A percentile compares a stretch with the other conserved stretches of the same genome.
phyloP scores from a whole-genome alignment of 2,113 vertebrate genomes.

The Mastomys natalensis region DNA sequence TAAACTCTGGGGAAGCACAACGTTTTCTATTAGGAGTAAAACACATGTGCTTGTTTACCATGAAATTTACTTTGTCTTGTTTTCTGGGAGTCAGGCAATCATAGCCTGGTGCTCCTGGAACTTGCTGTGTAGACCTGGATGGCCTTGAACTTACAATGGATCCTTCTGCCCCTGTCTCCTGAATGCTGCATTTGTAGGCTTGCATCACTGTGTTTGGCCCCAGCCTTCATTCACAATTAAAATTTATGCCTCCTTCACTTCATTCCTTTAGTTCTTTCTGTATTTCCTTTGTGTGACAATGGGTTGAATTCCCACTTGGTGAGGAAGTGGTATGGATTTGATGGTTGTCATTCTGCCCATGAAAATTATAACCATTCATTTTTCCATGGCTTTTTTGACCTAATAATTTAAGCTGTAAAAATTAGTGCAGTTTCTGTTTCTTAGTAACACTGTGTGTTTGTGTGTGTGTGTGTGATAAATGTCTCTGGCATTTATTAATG shows the following conservation, averaged over 20 bases:
- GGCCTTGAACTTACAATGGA: neutral
- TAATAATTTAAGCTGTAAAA: constrained; percentile 35
- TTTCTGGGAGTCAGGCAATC: neutral
- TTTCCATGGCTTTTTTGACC: neutral
- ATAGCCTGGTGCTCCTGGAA: too few species aligned
- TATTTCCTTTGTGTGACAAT: neutral
- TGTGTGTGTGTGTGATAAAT: neutral
- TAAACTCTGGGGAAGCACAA: neutral
- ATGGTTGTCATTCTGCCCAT: neutral
- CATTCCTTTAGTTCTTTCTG: constrained; percentile 27
- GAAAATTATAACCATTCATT: neutral
- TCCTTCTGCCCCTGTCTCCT: neutral
- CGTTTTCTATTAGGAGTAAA: constrained; percentile 15
- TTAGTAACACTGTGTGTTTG: neutral
- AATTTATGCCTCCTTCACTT: neutral
- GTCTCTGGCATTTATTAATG: too few species aligned
- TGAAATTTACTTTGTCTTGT: neutral
- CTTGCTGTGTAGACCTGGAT: neutral
- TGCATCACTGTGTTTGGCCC: too few species aligned
- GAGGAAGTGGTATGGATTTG: neutral
- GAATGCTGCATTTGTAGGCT: neutral
- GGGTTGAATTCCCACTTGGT: neutral
- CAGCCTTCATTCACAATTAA: neutral
- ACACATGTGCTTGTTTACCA: neutral
- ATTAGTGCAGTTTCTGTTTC: neutral